Evolutionary conservation across 2,797 vertebrate species (phyloP).

Genomic region (Coluber constrictor): DNA sequence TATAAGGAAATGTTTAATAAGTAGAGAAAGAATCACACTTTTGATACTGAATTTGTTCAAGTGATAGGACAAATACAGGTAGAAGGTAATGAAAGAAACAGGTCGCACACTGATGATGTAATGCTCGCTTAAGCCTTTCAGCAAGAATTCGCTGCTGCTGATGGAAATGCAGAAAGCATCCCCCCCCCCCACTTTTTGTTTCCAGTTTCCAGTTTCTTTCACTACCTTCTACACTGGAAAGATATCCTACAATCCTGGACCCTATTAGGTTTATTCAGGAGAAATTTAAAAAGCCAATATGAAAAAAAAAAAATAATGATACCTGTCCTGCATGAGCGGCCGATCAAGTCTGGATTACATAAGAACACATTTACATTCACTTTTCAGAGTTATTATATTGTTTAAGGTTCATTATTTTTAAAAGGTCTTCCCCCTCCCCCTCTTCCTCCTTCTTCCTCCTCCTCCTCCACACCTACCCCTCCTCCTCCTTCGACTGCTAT

Average conservation of each 20-base stretch:
- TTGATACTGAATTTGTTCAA: not conserved
- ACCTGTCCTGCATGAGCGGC: not conserved
- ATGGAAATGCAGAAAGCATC: not conserved
- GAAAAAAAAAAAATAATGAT: not conserved
- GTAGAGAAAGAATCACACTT: not conserved
- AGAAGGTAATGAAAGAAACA: not conserved
- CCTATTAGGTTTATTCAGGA: not conserved
- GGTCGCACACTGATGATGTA: not conserved
- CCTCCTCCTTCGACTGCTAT: not conserved
- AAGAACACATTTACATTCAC: not conserved
- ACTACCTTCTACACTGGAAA: not conserved
- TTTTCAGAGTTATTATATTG: not conserved
- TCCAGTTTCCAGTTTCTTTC: no score
- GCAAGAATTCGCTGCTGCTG: not conserved
- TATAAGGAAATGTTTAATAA: not conserved
- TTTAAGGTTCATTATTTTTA: not conserved
- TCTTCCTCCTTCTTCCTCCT: not conserved
- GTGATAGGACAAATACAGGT: not conserved
- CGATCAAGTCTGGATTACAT: not conserved
- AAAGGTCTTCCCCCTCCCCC: fast-evolving
- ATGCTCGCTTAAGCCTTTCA: not conserved
- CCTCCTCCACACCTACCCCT: no score
- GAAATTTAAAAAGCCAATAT: not conserved
- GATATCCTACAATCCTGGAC: no score
- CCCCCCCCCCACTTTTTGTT: not conserved